A percentile compares a stretch with the other conserved stretches of the same genome.
Evolutionary conservation across 2,113 vertebrate species (phyloP).

Genomic region (Himantopus leucocephalus): DNA sequence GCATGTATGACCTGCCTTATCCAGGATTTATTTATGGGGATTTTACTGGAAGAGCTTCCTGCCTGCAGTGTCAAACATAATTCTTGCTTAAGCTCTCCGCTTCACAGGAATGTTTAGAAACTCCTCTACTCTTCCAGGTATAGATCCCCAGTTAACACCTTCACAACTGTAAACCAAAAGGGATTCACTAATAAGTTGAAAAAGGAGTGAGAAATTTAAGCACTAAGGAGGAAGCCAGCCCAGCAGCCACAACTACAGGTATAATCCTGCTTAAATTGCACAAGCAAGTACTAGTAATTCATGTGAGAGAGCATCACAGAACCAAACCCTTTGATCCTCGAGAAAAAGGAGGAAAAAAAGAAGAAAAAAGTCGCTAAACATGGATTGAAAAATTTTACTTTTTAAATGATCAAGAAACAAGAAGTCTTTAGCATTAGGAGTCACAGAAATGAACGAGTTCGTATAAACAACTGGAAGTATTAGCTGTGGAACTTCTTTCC

Average conservation of each 20-base stretch:
- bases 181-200: neutral
- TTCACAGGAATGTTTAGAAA: neutral
- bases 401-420: neutral
- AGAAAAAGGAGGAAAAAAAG: neutral
- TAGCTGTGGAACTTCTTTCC: neutral
- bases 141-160: neutral
- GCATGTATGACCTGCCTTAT: neutral
- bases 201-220: neutral
- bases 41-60: conserved; percentile 40
- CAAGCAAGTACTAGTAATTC: neutral
- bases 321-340: neutral
- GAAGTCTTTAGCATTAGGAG: neutral
- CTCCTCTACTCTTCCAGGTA: neutral
- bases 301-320: neutral
- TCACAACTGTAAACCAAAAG: neutral
- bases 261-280: neutral
- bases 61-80: neutral
- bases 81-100: conserved; percentile 3
- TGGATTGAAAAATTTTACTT: neutral
- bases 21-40: neutral
- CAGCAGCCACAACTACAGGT: neutral
- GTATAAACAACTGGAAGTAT: neutral
- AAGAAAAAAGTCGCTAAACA: neutral
- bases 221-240: neutral
- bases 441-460: neutral